Evolutionary conservation across 2,797 vertebrate species (phyloP).

Genomic region (Antrozous pallidus): DNA sequence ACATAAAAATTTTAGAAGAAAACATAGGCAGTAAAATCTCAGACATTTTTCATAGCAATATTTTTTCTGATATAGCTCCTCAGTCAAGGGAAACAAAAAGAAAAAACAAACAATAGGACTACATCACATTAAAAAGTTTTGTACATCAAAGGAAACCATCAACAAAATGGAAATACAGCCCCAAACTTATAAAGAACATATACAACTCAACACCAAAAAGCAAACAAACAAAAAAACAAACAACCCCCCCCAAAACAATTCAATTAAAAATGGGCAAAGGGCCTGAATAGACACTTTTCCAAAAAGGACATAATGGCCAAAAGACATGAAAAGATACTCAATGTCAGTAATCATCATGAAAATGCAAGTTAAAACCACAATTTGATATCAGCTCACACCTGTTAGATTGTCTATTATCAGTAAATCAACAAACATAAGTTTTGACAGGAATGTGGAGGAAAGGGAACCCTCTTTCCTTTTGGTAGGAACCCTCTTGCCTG

Average conservation of each 20-base stretch:
- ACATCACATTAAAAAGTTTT: neutral
- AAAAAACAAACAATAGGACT: neutral
- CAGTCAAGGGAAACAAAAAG: neutral
- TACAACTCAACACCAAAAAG: neutral
- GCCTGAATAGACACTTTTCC: neutral
- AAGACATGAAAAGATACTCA: neutral
- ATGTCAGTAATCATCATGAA: neutral
- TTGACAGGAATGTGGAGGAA: neutral
- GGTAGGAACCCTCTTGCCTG: neutral
- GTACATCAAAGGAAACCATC: neutral
- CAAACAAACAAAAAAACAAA: too few species aligned
- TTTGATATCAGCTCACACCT: neutral
- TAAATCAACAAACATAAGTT: neutral
- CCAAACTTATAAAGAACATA: neutral
- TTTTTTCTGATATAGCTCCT: neutral
- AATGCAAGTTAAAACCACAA: neutral
- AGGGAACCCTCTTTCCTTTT: neutral
- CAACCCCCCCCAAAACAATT: neutral
- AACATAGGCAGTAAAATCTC: neutral
- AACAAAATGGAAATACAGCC: neutral
- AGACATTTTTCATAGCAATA: neutral
- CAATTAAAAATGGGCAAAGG: neutral
- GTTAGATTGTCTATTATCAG: neutral
- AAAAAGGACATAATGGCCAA: neutral
- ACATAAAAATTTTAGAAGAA: neutral